Conservation (phyloP, 1,140 invertebrate species). For the Calephelis virginiensis region DNA sequence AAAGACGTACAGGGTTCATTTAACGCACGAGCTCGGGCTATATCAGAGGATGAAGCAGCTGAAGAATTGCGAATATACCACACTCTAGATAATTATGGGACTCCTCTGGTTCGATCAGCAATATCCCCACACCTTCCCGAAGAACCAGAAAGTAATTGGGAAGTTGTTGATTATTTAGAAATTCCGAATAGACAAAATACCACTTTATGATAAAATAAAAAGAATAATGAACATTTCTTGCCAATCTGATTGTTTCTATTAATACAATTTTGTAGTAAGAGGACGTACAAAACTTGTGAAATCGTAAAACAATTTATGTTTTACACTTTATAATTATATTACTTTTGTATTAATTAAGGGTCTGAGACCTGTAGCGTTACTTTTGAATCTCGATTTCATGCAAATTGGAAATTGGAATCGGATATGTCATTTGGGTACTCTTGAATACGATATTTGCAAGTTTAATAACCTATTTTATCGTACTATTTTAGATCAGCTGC, state of each 20-base stretch:
- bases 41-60: constrained; percentile 61
- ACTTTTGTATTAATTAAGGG: too few species aligned
- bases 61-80: constrained; percentile 80
- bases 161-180: constrained; percentile 69
- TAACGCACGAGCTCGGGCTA: constrained; percentile 75
- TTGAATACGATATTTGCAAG: too few species aligned
- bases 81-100: constrained; percentile 79
- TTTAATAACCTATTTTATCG: too few species aligned
- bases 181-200: constrained; percentile 38
- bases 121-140: constrained; percentile 60
- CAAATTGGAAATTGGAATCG: too few species aligned
- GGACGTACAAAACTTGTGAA: too few species aligned
- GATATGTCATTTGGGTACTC: too few species aligned
- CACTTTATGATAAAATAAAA: constrained; percentile 19
- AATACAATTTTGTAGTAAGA: too few species aligned
- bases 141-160: constrained; percentile 70
- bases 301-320: too few species aligned
- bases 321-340: too few species aligned
- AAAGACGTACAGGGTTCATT: constrained; percentile 80
- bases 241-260: constrained; percentile 11
- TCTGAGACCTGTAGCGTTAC: too few species aligned
- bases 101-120: constrained; percentile 79
- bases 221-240: constrained; percentile 17
- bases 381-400: too few species aligned
- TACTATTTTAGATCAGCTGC: too few species aligned